Evolutionary conservation across 2,797 vertebrate species (phyloP), one percentile per base, ranked within the genome.

Genomic region (Perodicticus potto): DNA sequence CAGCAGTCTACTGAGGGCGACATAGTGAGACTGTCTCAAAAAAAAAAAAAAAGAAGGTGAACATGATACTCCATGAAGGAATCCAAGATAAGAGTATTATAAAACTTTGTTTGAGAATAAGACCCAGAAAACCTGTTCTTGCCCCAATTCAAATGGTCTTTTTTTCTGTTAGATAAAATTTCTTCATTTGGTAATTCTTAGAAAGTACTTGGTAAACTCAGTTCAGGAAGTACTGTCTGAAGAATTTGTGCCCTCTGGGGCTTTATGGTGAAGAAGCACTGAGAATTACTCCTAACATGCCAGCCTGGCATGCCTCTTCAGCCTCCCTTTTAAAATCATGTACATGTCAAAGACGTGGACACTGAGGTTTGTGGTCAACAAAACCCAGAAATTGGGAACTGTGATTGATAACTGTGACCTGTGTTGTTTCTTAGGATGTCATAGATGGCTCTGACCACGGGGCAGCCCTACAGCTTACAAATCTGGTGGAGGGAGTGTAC

Each of bases 401-500:
- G 16, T 43, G 3, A 5, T 23, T 8, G 65, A 84, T 53, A 69
- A 23, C 27, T 34, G n/a, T 27, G 25, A 45, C 27, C 22, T 0
- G 0, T 10, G 7, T 95, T 32, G 6, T 96, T 96, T 74, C 92
- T 0, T 97, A 99, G 99, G 99, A 99, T 53, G 98, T 99, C 34
- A 98, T 99, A 72, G 99, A 98, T 34, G 98, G 97, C 86, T 99
- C 99, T 3, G 98, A 99, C 37, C 98, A 97, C 0, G 96, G 98
- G 89, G 97, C 98, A n/a, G 97, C 97, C 0, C 98, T 99, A 49
- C 99, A 99, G 97, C 98, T 99, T 40, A 98, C 98, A 45, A 99
- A 99, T 97, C 99, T 99, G 97, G 99, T 99, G n/a, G 99, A 99
- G 97, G 99, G 99, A 14, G 98, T 98, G 65, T 99, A 99, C 95